Conservation (phyloP, 2,888 invertebrate genomes). For the Isotomurus palustris region DNA sequence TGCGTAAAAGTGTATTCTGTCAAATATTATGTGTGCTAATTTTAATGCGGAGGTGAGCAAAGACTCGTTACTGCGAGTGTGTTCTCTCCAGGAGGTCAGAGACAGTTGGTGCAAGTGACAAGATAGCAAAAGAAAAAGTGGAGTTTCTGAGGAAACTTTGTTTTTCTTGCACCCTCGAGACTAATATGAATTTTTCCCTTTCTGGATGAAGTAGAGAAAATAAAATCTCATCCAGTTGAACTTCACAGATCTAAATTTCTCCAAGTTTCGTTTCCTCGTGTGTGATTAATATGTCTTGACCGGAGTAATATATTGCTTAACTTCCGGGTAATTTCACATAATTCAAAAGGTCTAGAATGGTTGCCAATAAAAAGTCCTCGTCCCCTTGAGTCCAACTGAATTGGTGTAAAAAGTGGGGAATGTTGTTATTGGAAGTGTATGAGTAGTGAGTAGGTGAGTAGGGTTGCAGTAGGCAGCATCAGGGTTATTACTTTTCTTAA, state of each 20-base stretch:
- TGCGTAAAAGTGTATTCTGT: background rate
- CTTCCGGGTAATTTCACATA: constrained; percentile 1
- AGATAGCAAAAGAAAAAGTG: background rate
- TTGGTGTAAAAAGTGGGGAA: no score
- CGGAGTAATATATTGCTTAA: constrained; percentile 5
- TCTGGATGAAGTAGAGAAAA: background rate
- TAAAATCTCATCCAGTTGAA: constrained; percentile 9
- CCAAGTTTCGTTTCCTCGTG: background rate
- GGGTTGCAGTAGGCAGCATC: no score
- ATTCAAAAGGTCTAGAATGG: background rate
- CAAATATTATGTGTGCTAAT: background rate
- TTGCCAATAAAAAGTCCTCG: constrained; percentile 1
- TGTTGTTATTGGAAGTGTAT: no score
- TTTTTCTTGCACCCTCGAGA: background rate
- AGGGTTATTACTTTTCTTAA: no score
- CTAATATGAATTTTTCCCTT: constrained; percentile 1
- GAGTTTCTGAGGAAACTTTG: background rate
- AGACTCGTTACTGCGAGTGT: background rate
- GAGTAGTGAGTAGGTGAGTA: no score
- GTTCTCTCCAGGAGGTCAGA: no score
- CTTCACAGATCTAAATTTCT: background rate
- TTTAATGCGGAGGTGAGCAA: background rate
- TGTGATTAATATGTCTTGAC: constrained; percentile 14
- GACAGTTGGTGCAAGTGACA: background rate
- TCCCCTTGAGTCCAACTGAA: no score